Evolutionary conservation across 2,113 vertebrate genomes (phyloP).

Genomic region (Entosphenus tridentatus): DNA sequence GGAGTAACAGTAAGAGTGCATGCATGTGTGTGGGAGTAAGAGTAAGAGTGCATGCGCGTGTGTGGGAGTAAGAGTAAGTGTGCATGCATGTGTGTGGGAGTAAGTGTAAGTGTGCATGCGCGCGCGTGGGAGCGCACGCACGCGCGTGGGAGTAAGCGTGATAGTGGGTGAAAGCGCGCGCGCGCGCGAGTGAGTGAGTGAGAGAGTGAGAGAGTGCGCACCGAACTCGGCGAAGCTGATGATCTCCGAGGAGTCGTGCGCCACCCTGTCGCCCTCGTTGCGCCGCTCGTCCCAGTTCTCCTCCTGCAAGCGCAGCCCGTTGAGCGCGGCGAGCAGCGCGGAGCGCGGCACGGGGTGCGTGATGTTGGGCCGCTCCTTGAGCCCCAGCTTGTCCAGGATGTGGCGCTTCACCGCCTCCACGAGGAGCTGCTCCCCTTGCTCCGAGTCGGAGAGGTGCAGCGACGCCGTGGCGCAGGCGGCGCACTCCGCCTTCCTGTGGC

Average conservation of each 20-base stretch:
- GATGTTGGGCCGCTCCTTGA: conserved; percentile 80
- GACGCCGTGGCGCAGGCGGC: conserved; percentile 55
- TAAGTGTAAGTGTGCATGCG: too few species aligned
- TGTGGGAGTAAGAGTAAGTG: too few species aligned
- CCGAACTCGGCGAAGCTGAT: conserved; percentile 67
- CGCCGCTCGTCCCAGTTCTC: conserved; percentile 84
- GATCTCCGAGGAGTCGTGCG: conserved; percentile 56
- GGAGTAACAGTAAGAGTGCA: too few species aligned
- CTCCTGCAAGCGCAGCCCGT: conserved; percentile 72
- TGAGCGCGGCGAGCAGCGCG: conserved; percentile 75
- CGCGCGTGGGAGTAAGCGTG: too few species aligned
- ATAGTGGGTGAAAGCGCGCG: too few species aligned
- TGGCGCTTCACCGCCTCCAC: conserved; percentile 87
- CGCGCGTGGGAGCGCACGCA: too few species aligned
- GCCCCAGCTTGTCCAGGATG: conserved; percentile 71
- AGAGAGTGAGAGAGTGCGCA: too few species aligned
- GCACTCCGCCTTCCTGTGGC: conserved; percentile 17
- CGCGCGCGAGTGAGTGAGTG: too few species aligned
- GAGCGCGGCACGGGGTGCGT: conserved; percentile 84
- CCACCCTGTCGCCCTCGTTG: conserved; percentile 52
- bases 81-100: too few species aligned
- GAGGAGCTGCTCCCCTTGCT: conserved; percentile 50
- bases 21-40: too few species aligned
- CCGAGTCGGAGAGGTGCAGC: conserved; percentile 30
- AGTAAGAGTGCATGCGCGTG: too few species aligned